Percentiles rank a stretch among this genome's conserved stretches.
phyloP scores from a whole-genome alignment of 2,113 vertebrate genomes.

The Azemiops feae region DNA sequence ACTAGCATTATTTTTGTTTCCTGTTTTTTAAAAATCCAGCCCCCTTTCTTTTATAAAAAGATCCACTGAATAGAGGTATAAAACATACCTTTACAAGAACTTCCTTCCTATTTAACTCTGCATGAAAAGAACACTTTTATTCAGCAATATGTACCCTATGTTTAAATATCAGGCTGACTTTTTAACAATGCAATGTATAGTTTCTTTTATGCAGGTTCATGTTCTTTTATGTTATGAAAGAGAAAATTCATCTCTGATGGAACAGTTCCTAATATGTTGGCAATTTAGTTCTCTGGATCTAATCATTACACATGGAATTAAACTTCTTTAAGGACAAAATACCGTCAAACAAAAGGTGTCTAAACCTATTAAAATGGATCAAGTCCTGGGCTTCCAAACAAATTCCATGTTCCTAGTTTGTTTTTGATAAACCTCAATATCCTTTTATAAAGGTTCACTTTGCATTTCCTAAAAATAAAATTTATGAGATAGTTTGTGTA shows the following conservation, averaged over 20 bases:
- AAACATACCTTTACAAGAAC: conserved; percentile 22
- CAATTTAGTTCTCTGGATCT: conserved; percentile 47
- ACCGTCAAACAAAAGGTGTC: conserved; percentile 79
- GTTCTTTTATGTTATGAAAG: conserved; percentile 77
- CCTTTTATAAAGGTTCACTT: conserved; percentile 2
- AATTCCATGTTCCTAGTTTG: conserved; percentile 40
- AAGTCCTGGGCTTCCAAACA: conserved; percentile 67
- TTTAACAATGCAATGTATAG: conserved; percentile 73
- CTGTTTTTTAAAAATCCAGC: conserved; percentile 2
- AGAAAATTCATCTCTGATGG: conserved; percentile 63
- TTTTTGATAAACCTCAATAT: not conserved
- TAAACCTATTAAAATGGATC: conserved; percentile 77
- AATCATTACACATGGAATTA: conserved; percentile 74
- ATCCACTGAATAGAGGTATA: conserved; percentile 21
- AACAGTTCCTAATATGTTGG: conserved; percentile 50
- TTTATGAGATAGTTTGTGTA: not conserved
- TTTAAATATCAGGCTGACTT: conserved; percentile 62
- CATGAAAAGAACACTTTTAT: conserved; percentile 61
- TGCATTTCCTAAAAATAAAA: conserved; percentile 7
- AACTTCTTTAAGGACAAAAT: conserved; percentile 86
- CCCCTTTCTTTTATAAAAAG: conserved; percentile 22
- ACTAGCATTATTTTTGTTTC: conserved; percentile 16
- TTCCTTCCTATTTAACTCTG: conserved; percentile 44
- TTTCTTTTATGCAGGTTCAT: conserved; percentile 70
- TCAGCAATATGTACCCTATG: conserved; percentile 56